Evolutionary conservation across 2,888 invertebrate genomes (phyloP), one percentile per base, ranked within the genome.

Genomic region (Campoletis raptor): DNA sequence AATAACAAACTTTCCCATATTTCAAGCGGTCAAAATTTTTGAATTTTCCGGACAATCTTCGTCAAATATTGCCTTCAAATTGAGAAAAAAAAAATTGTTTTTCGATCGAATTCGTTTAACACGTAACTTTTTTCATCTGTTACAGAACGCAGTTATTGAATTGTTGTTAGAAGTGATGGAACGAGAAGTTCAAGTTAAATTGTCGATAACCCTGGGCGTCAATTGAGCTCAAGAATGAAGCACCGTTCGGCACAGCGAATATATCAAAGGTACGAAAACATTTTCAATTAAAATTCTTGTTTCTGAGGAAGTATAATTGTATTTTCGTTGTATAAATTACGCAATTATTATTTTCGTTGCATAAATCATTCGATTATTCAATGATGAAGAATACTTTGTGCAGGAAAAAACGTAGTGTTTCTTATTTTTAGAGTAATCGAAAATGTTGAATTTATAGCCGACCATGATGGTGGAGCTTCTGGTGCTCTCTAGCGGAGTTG

Each of bases 371-470:
- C 3, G 1, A 57, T 57, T 57, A 24, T 57, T 24, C 57, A 4
- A 24, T 12, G 2, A 57, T 10, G 57, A 12, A 10, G 21, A 54
- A 24, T 21, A 57, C 9, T 54, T 54, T 9, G 57, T 24, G 57
- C 9, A 4, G 21, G 10, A 57, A 10, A 42, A 69, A 69, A 69
- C 24, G 21, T 45, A 24, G 69, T 45, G 42, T 69, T 24, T 24
- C 42, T 42, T 12, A 12, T 10, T 24, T 72, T 72, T 18, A 30
- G 48, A 36, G 66, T 10, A n/a, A 57, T 82, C 69, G 70, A 77
- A 77, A 81, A 54, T 15, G 72, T 54, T 48, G 57, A 67, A 81
- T 81, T 74, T 73, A 57, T 61, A 42, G 5, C 57, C 42, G 52
- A 30, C 40, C 57, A 52, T 66, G 66, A 37, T 54, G 36, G 64